Conservation (phyloP, 1,140 invertebrate genomes). For the Tetraneura akinire region DNA sequence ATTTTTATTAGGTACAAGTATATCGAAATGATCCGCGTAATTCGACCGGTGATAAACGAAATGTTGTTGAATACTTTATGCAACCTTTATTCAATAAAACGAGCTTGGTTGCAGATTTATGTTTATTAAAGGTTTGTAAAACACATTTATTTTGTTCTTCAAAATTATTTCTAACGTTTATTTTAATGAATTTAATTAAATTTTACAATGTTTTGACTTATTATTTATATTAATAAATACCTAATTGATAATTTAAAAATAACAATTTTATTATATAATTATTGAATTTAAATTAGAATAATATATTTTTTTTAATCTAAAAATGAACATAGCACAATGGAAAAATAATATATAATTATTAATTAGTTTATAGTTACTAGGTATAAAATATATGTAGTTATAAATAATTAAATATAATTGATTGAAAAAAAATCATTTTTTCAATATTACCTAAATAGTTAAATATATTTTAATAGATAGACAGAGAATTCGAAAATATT, state of each 20-base stretch:
- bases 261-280: no score
- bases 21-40: conserved; percentile 18
- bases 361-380: no score
- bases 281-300: no score
- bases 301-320: no score
- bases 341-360: no score
- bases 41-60: not conserved
- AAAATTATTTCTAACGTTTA: not conserved
- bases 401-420: no score
- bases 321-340: no score
- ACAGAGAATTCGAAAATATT: conserved; percentile 15
- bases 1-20: conserved; percentile 27
- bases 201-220: not conserved
- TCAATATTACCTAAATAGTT: no score
- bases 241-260: no score
- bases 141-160: not conserved
- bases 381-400: no score
- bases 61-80: not conserved
- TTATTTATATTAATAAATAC: no score
- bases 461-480: not conserved
- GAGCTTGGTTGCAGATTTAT: conserved; percentile 23
- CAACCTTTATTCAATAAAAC: conserved; percentile 18
- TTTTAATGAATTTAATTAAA: not conserved
- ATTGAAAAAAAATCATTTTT: no score
- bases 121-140: conserved; percentile 40